Evolutionary conservation across 2,888 invertebrate species (phyloP), one percentile per base, ranked within the genome.

Genomic region (Kuschelorhynchus macadamiae): DNA sequence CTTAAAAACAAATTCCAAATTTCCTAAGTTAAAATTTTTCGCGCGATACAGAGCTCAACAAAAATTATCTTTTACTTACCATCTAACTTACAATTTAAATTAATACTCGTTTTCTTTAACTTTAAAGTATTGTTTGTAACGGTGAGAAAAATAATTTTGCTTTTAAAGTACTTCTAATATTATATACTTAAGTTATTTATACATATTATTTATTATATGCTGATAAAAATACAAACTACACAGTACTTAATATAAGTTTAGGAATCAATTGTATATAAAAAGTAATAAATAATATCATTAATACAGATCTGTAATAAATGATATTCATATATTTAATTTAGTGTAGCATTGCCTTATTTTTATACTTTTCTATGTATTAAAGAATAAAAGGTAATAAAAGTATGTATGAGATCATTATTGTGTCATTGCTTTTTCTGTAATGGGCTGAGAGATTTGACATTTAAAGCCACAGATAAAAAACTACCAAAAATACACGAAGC

Each of bases 251-350:
- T 25, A 7, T 25, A 25, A 5, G 25, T 25, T 7, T 52, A 52
- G 52, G 18, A 20, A 36, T 52, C 21, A 25, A 55, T 25, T 55
- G 55, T 55, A 55, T 42, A 55, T 55, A 55, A 11, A 30, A 16
- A 55, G 17, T 36, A 52, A 50, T 55, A 52, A 47, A 50, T 55
- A 52, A 47, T 14, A 50, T 57, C 59, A 59, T 20, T 65, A 65
- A 59, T 53, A 46, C 59, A 59, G 59, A 65, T 52, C 52, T 59
- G 65, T 65, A 59, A 52, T 57, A 59, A 36, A 44, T 65, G 32
- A 50, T 49, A 11, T 50, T 49, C 20, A 14, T 36, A 25, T 25
- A 25, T 5, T 25, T 5, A 25, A 5, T 25, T 3, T 25, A 25
- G 20, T 59, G 49, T 18, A 25, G 30, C 49, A 49, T 39, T 41